These are phyloP conservation scores for Drosophila melanosoma DNA, from an alignment of 2,888 invertebrate species.

Conservation along the genomic window DNA sequence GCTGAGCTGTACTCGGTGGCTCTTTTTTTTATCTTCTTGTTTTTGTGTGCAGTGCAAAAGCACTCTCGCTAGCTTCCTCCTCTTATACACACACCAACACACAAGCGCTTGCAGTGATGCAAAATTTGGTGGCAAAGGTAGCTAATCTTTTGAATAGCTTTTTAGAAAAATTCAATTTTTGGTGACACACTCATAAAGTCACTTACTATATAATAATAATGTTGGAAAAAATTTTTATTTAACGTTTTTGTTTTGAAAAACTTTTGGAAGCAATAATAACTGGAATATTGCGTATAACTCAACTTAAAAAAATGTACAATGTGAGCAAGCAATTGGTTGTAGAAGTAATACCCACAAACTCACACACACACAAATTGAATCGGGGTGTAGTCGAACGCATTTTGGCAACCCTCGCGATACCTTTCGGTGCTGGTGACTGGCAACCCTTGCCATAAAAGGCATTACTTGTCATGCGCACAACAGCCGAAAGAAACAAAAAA, in stretches of 20 bases:
- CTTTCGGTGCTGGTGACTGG: constrained; percentile 61
- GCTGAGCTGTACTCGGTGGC: constrained; percentile 30
- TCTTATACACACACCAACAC: neutral
- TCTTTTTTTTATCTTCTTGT: constrained; percentile 16
- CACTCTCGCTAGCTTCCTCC: constrained; percentile 31
- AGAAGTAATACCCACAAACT: neutral
- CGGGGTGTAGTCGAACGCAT: constrained; percentile 34
- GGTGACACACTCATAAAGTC: constrained; percentile 6
- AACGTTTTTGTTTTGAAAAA: neutral
- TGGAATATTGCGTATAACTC: neutral
- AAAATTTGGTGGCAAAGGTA: neutral
- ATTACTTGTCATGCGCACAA: constrained; percentile 65
- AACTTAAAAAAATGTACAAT: neutral
- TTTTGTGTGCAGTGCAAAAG: constrained; percentile 22
- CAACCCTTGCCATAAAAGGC: constrained; percentile 76
- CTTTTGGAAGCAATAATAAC: neutral
- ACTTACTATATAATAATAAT: neutral
- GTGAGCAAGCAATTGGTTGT: neutral
- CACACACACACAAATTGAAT: neutral
- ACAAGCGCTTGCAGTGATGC: constrained; percentile 2
- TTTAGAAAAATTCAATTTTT: constrained; percentile 2
- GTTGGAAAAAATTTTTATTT: neutral
- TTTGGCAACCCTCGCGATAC: constrained; percentile 52
- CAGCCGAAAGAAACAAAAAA: constrained; percentile 10
- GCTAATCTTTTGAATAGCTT: constrained; percentile 1